Conservation (phyloP, 1,140 invertebrate genomes). For the Dufourea novaeangliae region DNA sequence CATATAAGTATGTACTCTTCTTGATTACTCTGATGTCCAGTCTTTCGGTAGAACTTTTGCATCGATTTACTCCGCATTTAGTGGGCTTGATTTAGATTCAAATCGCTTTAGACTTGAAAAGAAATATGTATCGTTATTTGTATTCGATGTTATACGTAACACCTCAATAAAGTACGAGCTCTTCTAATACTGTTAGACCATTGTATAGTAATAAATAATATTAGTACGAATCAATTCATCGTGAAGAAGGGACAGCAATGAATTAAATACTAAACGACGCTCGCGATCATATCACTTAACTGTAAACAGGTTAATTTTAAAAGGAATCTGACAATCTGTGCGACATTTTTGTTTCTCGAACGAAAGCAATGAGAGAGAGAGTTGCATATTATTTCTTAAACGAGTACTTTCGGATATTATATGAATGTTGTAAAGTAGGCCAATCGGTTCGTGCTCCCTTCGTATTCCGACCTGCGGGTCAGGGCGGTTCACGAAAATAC, state of each 20-base stretch:
- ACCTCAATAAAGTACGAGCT: slow-evolving; percentile 39
- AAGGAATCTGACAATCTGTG: slow-evolving; percentile 53
- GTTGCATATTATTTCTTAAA: slow-evolving; percentile 42
- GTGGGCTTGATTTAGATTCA: slow-evolving; percentile 43
- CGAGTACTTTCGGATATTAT: slow-evolving; percentile 54
- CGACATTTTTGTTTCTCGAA: slow-evolving; percentile 31
- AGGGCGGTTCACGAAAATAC: slow-evolving; percentile 11
- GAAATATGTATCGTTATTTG: neutral
- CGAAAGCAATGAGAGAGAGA: slow-evolving; percentile 53
- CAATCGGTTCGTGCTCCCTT: slow-evolving; percentile 55
- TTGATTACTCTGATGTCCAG: slow-evolving; percentile 70
- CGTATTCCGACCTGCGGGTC: slow-evolving; percentile 11
- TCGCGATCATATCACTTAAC: slow-evolving; percentile 4
- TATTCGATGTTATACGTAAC: slow-evolving; percentile 10
- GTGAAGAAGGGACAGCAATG: slow-evolving; percentile 6
- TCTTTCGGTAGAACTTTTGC: slow-evolving; percentile 68
- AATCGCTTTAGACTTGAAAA: slow-evolving; percentile 38
- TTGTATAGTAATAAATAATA: slow-evolving; percentile 28
- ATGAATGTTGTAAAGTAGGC: slow-evolving; percentile 63
- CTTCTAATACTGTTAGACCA: slow-evolving; percentile 48
- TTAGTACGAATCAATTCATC: slow-evolving; percentile 13
- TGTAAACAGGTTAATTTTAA: neutral
- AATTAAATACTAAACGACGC: slow-evolving; percentile 6
- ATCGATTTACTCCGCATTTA: slow-evolving; percentile 37
- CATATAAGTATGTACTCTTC: slow-evolving; percentile 59